Conservation (phyloP, 2,113 vertebrate species). For the Cichladusa arquata region DNA sequence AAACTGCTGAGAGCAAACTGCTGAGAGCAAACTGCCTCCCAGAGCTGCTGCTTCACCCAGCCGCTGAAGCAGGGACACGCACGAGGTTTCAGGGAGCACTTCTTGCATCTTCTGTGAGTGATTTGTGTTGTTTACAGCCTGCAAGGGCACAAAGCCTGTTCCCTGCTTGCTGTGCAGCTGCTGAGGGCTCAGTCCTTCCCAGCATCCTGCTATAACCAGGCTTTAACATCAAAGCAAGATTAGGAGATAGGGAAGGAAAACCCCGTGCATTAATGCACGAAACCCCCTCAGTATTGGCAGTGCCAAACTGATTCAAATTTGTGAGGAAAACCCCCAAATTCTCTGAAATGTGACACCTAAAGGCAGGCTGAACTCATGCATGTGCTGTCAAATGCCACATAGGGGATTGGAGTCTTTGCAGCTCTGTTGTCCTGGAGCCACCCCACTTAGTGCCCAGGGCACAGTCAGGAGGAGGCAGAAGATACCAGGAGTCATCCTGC, state of each 20-base stretch:
- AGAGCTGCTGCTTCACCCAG: not conserved
- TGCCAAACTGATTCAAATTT: not conserved
- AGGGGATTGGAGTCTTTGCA: not conserved
- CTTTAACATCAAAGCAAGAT: conserved; percentile 20
- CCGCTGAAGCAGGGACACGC: fast-evolving
- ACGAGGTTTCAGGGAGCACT: not conserved
- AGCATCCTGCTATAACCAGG: not conserved
- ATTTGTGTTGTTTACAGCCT: not conserved
- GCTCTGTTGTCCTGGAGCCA: not conserved
- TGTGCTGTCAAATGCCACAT: not conserved
- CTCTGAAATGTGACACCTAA: not conserved
- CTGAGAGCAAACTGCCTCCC: not conserved
- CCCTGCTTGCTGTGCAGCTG: not conserved
- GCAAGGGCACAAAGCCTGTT: not conserved
- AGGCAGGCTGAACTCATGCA: not conserved
- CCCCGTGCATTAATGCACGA: not conserved
- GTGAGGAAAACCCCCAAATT: not conserved
- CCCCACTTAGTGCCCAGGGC: not conserved
- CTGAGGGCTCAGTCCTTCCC: not conserved
- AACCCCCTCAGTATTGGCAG: not conserved
- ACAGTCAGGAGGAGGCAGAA: not conserved
- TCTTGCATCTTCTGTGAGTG: not conserved
- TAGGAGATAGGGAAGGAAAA: not conserved
- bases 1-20: not conserved
- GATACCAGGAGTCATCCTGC: not conserved